A percentile compares a stretch with the other conserved stretches of the same genome.
These are phyloP conservation scores for Aradophagus sp. DNA, from an alignment of 1,140 invertebrate species.

Conservation along the genomic window DNA sequence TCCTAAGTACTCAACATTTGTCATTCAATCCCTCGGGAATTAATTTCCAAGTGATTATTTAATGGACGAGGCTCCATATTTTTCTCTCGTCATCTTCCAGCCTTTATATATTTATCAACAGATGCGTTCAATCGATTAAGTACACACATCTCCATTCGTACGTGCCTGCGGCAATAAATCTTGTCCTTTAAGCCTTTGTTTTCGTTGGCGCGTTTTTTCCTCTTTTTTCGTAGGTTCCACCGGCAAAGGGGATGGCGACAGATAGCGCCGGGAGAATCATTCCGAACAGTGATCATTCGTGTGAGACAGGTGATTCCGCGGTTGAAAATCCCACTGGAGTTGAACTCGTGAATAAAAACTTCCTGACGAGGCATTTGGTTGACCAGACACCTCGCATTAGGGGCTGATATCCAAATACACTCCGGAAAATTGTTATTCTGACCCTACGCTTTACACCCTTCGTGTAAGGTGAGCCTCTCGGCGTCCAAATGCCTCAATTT, in stretches of 20 bases:
- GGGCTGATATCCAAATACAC: constrained; percentile 68
- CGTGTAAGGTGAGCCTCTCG: constrained; percentile 40
- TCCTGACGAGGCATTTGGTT: constrained; percentile 65
- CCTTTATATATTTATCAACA: constrained; percentile 51
- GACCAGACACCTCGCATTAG: constrained; percentile 66
- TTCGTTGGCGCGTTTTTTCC: constrained; percentile 35
- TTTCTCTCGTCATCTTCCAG: constrained; percentile 14
- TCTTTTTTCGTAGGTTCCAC: constrained; percentile 20
- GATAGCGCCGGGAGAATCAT: constrained; percentile 53
- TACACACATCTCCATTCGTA: constrained; percentile 51
- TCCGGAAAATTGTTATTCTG: constrained; percentile 68
- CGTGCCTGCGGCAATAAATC: constrained; percentile 53
- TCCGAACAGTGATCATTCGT: constrained; percentile 57
- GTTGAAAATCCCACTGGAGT: constrained; percentile 63
- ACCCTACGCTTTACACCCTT: constrained; percentile 48
- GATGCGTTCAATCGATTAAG: constrained; percentile 53
- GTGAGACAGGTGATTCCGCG: constrained; percentile 62
- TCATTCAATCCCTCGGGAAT: no score
- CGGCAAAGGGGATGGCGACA: constrained; percentile 26
- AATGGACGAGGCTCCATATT: not conserved
- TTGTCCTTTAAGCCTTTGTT: constrained; percentile 51
- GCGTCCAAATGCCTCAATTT: constrained; percentile 44
- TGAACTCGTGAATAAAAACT: constrained; percentile 65
- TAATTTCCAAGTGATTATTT: no score
- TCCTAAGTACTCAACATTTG: no score